Evolutionary conservation across 2,113 vertebrate species (phyloP), one percentile per base, ranked within the genome.

Genomic region (Pheucticus melanocephalus): DNA sequence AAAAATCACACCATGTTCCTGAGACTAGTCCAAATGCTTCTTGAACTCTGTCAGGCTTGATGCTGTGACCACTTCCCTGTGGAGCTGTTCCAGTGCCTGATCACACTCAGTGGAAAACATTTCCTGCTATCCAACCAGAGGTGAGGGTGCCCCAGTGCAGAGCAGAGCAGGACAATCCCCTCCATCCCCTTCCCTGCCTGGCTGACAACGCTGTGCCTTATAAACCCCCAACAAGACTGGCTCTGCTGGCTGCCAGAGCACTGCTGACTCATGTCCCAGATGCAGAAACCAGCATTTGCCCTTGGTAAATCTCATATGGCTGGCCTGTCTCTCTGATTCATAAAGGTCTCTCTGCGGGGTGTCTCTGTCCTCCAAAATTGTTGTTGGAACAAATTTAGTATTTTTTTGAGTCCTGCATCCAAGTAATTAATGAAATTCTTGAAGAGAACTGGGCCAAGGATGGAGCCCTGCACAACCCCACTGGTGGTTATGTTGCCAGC

Each of bases 11-110:
- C 5, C 22, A 23, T 27, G 3, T 23, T 17, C 37, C 20, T n/a
- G 16, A 45, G 33, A 30, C 3, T 11, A 10, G 2, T 40, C 21
- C 16, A 53, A 40, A 68, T 0, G 0, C 4, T 37, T 72, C 17
- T 65, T 73, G 22, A 73, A 33, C 10, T 66, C 23, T 28, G 12
- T 14, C 51, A 1, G 15, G 11, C 16, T 88, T 59, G 28, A 12
- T 39, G 27, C 44, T 28, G 19, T 59, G 37, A 73, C 5, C 4
- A 8, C 15, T 51, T 59, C 12, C 18, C 51, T 37, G 27, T 4
- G 15, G 30, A 71, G 7, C 11, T 64, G 19, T 73, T 66, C 33
- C 37, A 66, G 19, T 17, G 16, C 28, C 10, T 33, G 45, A 5
- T 1, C 25, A 57, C 15, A 4, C 7, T 11, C 6, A 22, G 12